A percentile compares a stretch with the other conserved stretches of the same genome.
Evolutionary conservation across 2,113 vertebrate species (phyloP).

Genomic region (Crocuta crocuta): DNA sequence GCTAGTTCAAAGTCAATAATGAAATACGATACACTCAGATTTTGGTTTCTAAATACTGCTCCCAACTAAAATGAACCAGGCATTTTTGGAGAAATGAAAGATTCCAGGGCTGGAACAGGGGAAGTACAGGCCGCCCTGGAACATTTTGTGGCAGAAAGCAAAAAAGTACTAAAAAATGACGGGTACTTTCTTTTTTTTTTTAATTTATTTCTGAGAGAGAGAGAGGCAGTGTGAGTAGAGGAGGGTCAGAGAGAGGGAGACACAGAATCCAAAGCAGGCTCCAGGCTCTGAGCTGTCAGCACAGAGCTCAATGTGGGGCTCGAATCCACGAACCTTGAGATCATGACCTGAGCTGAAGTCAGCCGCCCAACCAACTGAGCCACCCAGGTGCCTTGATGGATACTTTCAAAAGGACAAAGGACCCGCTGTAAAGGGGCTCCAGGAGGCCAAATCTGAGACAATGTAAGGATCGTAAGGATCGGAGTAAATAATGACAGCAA

Average conservation of each 20-base stretch:
- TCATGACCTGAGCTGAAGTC: too few species aligned
- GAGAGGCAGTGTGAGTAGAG: too few species aligned
- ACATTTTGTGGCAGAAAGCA: neutral
- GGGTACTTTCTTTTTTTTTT: neutral
- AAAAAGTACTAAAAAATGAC: conserved; percentile 2
- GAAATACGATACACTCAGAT: neutral
- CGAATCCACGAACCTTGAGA: too few species aligned
- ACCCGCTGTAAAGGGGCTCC: neutral
- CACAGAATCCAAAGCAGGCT: too few species aligned
- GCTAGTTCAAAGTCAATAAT: neutral
- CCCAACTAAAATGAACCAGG: conserved; percentile 9
- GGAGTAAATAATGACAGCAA: neutral
- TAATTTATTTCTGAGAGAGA: too few species aligned
- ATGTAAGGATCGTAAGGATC: neutral
- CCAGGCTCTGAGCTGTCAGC: too few species aligned
- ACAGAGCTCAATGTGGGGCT: too few species aligned
- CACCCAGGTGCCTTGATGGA: neutral
- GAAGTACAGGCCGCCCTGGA: neutral
- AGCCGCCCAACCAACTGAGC: too few species aligned
- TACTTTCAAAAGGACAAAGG: neutral
- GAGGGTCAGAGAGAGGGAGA: too few species aligned
- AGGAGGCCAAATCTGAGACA: neutral
- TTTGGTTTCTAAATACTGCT: neutral
- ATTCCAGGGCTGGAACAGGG: neutral
- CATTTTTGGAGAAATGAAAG: neutral